A percentile compares a stretch with the other conserved stretches of the same genome.
phyloP scores from a whole-genome alignment of 2,797 vertebrate species.

The Selene dorsalis region DNA sequence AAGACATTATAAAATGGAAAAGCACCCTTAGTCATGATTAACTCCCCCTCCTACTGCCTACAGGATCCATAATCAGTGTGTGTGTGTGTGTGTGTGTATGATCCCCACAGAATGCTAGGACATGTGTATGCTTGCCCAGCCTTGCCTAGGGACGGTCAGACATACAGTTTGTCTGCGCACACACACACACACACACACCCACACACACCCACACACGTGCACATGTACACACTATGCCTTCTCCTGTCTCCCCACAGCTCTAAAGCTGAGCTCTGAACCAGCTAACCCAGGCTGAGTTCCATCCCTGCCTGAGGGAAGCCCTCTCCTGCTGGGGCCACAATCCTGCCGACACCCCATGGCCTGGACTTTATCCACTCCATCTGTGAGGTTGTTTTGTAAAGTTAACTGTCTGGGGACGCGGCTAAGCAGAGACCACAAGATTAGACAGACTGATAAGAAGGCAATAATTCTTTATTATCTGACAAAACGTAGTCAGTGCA shows the following conservation, averaged over 20 bases:
- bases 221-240: conserved; percentile 35
- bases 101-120: conserved; percentile 55
- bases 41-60: conserved; percentile 39
- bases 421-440: conserved; percentile 61
- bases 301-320: conserved; percentile 69
- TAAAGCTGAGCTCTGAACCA: conserved; percentile 52
- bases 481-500: conserved; percentile 48
- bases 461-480: conserved; percentile 72
- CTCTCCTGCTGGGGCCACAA: conserved; percentile 63
- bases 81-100: conserved; percentile 1
- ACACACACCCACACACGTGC: conserved; percentile 31
- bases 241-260: conserved; percentile 53
- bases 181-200: conserved; percentile 29
- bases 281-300: conserved; percentile 55
- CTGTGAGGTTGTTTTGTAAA: conserved; percentile 60
- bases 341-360: conserved; percentile 51
- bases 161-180: conserved; percentile 41
- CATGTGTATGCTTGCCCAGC: conserved; percentile 78
- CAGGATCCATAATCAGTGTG: conserved; percentile 38
- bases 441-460: conserved; percentile 66
- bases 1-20: conserved; percentile 48
- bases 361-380: conserved; percentile 74
- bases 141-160: conserved; percentile 71
- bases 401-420: conserved; percentile 66
- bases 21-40: conserved; percentile 58